Conservation (phyloP, 2,113 vertebrate genomes). For the Puntigrus tetrazona region DNA sequence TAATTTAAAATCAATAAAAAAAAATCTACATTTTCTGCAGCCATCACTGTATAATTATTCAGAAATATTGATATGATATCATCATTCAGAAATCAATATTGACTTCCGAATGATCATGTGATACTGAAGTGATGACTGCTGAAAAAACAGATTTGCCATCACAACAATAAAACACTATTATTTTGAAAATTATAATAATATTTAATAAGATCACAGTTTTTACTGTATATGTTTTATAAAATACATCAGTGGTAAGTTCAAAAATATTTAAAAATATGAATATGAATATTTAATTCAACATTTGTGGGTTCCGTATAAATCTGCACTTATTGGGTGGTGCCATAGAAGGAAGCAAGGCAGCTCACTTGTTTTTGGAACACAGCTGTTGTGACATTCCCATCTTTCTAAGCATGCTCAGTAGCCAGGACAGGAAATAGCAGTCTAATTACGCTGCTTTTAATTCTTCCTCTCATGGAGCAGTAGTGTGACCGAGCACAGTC, state of each 20-base stretch:
- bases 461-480: conserved; percentile 27
- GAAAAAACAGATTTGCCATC: not conserved
- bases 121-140: not conserved
- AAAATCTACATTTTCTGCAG: no score
- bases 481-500: conserved; percentile 15
- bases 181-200: not conserved
- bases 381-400: conserved; percentile 5
- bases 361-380: not conserved
- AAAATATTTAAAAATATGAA: not conserved
- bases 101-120: not conserved
- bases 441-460: conserved; percentile 13
- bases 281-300: not conserved
- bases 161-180: not conserved
- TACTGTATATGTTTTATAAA: not conserved
- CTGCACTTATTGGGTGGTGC: not conserved
- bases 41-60: no score
- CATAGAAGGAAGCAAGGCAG: not conserved
- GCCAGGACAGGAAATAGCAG: conserved; percentile 25
- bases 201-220: not conserved
- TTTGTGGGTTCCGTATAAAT: not conserved
- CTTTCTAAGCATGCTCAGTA: conserved; percentile 6
- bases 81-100: no score
- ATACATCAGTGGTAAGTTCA: not conserved
- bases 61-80: no score
- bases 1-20: no score